These are phyloP conservation scores for Drosophila yakuba DNA, from an alignment of 1,140 invertebrate genomes.

Conservation along the genomic window DNA sequence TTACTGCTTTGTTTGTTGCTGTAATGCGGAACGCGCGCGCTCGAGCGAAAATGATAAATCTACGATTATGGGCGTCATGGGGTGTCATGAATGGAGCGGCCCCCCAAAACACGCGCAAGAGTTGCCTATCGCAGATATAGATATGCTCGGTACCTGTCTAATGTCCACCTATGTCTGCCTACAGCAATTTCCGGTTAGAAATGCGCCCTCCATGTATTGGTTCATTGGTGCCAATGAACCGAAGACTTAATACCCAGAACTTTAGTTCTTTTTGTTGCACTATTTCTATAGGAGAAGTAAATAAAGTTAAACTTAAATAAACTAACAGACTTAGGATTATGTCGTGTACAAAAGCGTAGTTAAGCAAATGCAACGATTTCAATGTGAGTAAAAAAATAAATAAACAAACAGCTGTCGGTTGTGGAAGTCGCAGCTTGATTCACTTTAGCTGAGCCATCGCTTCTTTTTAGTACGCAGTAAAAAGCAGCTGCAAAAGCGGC, in stretches of 20 bases:
- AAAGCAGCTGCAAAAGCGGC: constrained; percentile 28
- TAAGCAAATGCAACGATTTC: constrained; percentile 58
- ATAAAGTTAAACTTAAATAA: too few relatives aligned
- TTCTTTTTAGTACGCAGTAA: constrained; percentile 33
- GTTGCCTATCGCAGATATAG: constrained; percentile 31
- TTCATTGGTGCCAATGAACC: not conserved
- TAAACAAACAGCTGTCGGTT: constrained; percentile 61
- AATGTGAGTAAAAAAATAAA: constrained; percentile 30
- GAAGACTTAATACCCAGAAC: not conserved
- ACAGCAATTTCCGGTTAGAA: constrained; percentile 22
- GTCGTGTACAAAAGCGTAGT: constrained; percentile 12
- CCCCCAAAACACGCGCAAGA: constrained; percentile 32
- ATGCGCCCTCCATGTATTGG: not conserved
- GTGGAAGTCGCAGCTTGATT: constrained; percentile 48
- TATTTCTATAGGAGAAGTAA: not conserved
- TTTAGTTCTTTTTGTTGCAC: not conserved
- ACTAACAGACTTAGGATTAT: not conserved
- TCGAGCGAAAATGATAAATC: constrained; percentile 63
- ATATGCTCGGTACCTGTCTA: constrained; percentile 9
- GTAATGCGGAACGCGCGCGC: constrained; percentile 65
- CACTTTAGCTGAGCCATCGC: constrained; percentile 54
- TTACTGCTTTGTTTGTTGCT: constrained; percentile 39
- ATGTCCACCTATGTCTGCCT: constrained; percentile 13
- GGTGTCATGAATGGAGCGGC: constrained; percentile 65
- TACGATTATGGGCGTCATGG: constrained; percentile 66